Evolutionary conservation across 2,797 vertebrate genomes (phyloP).

Genomic region (Pantherophis alleghaniensis): DNA sequence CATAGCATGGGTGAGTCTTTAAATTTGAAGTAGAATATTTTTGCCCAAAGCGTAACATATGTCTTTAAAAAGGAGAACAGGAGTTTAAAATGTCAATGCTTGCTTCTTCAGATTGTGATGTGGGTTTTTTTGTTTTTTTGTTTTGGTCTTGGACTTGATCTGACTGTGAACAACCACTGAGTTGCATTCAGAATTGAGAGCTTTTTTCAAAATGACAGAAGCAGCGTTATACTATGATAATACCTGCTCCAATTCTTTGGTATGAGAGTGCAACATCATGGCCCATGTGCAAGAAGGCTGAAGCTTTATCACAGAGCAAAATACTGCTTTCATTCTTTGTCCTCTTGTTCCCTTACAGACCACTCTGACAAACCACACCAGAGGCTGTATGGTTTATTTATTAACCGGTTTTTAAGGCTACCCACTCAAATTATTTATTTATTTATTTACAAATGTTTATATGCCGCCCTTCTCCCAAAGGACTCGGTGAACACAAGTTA

Average conservation of each 20-base stretch:
- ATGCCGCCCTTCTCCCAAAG: no score
- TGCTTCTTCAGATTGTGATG: neutral
- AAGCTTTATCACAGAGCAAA: neutral
- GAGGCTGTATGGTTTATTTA: neutral
- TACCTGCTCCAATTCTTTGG: neutral
- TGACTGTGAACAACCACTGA: neutral
- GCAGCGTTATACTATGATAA: neutral
- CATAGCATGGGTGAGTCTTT: neutral
- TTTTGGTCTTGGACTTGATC: neutral
- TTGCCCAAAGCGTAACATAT: neutral
- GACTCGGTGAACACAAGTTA: no score
- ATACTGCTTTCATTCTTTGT: neutral
- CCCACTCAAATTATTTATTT: neutral
- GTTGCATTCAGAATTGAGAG: neutral
- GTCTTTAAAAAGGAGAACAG: neutral
- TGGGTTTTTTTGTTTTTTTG: neutral
- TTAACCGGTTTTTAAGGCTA: neutral
- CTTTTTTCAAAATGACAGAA: neutral
- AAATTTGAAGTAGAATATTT: neutral
- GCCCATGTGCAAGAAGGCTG: neutral
- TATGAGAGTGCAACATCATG: neutral
- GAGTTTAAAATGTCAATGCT: neutral
- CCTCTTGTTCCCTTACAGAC: neutral
- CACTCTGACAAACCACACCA: neutral
- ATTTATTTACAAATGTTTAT: neutral